Evolutionary conservation across 2,797 vertebrate genomes (phyloP), one percentile per base, ranked within the genome.

Genomic region (Lacerta agilis): DNA sequence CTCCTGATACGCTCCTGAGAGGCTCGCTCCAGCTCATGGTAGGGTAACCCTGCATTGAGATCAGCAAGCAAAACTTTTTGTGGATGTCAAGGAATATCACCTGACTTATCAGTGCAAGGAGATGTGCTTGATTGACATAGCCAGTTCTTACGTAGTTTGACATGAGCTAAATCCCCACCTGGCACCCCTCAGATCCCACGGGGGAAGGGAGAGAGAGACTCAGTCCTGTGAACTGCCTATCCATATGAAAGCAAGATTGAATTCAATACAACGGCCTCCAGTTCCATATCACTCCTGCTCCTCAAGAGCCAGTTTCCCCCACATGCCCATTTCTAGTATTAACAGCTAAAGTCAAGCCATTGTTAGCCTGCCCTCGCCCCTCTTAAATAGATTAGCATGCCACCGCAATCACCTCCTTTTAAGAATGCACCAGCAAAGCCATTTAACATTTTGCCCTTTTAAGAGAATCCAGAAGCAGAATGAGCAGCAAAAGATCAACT

Each of bases 371-470:
- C 36, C 15, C 17, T 79, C 9, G 5, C 8, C 15, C 41, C 17
- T 66, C 33, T 85, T 80, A 75, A 88, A 67, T 49, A 85, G 41
- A 85, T 73, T 61, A 81, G 41, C 58, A 79, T n/a, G 27, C 25
- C 1, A 25, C 76, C 9, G 7, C 67, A 36, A 9, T 29, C 49
- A 25, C 41, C 61, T 64, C 64, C 75, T 66, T 78, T 77, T 69
- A 73, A 85, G 27, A 86, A 82, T 85, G 1, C 64, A 86, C 75
- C 0, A 9, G 33, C 23, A 55, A 55, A 69, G 66, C 71, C 49
- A 84, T 92, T 89, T 82, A 92, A 88, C 83, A 87, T 88, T 93
- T 38, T 93, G 43, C 38, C 43, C 58, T 58, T 69, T 69, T 69
- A 87, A 85, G 58, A 67, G 86, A 85, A 73, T 67, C 18, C 43